A percentile compares a stretch with the other conserved stretches of the same genome.
phyloP scores from a whole-genome alignment of 2,797 vertebrate species.

The Lithobates pipiens region DNA sequence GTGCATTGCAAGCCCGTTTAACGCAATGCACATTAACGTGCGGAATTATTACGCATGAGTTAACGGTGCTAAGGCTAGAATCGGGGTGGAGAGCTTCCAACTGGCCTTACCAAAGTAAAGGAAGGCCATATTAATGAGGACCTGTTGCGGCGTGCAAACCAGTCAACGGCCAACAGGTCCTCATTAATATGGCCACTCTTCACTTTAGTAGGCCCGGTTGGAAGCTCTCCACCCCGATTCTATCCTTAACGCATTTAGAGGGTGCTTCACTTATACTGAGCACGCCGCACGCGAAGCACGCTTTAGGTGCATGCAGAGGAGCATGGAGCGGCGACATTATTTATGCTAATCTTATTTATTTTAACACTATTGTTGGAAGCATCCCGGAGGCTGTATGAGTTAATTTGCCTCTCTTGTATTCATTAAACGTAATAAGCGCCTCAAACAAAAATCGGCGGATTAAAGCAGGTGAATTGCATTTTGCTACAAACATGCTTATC shows the following conservation, averaged over 20 bases:
- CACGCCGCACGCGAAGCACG: neutral
- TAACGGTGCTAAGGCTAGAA: too few relatives aligned
- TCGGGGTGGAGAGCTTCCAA: too few relatives aligned
- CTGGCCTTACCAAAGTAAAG: too few relatives aligned
- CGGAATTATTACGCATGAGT: too few relatives aligned
- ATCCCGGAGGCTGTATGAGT: conserved; percentile 24
- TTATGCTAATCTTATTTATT: conserved; percentile 50
- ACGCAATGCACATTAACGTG: too few relatives aligned
- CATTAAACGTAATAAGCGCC: conserved; percentile 37
- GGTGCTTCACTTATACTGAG: too few relatives aligned
- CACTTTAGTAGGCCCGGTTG: neutral
- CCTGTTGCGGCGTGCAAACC: too few relatives aligned
- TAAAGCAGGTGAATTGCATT: neutral
- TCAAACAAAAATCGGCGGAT: conserved; percentile 9
- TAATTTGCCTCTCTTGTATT: conserved; percentile 45
- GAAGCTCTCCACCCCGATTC: neutral
- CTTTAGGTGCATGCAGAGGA: neutral
- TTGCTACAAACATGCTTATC: neutral
- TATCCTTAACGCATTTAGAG: neutral
- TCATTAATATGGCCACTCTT: too few relatives aligned
- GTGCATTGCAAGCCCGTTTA: too few relatives aligned
- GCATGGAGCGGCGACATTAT: conserved; percentile 6
- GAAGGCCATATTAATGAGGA: too few relatives aligned
- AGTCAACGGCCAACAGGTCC: too few relatives aligned
- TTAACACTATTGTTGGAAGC: conserved; percentile 37